Evolutionary conservation across 2,113 vertebrate genomes (phyloP), one percentile per base, ranked within the genome.

Genomic region (Podarcis muralis): DNA sequence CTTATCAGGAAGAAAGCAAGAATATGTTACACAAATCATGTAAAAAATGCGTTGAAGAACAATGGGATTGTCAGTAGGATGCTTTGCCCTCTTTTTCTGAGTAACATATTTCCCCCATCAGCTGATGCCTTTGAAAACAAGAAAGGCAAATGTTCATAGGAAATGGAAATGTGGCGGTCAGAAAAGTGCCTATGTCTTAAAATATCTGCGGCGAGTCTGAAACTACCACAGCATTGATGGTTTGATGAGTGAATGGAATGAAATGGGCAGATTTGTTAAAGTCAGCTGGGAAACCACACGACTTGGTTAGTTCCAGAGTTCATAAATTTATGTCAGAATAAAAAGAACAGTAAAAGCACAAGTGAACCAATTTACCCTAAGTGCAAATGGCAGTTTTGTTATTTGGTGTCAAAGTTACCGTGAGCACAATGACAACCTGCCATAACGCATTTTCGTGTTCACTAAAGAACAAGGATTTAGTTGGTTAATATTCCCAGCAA

Each of bases 401-500:
- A 98, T 97, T 97, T 96, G 96, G 96, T 97, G 96, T 97, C 97
- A 96, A 95, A 97, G 95, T 96, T 96, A 96, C 97, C 96, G 95
- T 81, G 95, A 94, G 95, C 96, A 93, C 96, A 94, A 96, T 97
- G 97, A 98, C 97, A 97, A 95, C 95, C 96, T 98, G 97, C 97
- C 96, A 97, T 96, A 97, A 97, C 95, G 92, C 95, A 98, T 98
- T 98, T 98, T 95, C 97, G 92, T 95, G 95, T 93, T 96, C 92
- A 81, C 96, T 96, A 97, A 97, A 97, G 97, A 96, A 97, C 96
- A 97, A 96, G 96, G 96, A 92, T 96, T 96, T 95, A 94, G 96
- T 97, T 97, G 97, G 98, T 99, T 99, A 99, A 99, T 98, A 99
- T 99, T 99, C 98, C 97, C 97, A 94, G 97, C 96, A 96, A 97